Conservation (phyloP, 2,797 vertebrate species). For the Amazona finschi region DNA sequence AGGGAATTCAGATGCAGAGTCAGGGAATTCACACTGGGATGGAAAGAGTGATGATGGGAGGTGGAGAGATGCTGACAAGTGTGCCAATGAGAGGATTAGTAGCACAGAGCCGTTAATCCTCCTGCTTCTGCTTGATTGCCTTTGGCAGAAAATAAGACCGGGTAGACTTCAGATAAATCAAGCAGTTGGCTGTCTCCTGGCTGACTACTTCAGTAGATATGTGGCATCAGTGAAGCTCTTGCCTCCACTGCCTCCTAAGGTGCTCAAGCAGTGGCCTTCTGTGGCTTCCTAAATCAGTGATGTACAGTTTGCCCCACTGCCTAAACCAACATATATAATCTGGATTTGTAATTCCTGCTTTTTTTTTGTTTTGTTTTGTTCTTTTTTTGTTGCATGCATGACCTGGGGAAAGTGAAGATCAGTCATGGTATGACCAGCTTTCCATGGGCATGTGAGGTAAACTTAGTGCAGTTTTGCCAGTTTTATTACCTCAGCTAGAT, state of each 20-base stretch:
- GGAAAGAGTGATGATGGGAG: background rate
- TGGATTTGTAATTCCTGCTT: background rate
- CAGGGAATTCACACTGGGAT: background rate
- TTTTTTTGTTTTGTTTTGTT: background rate
- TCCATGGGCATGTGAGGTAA: background rate
- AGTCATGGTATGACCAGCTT: fast-evolving
- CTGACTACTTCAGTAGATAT: background rate
- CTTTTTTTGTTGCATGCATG: background rate
- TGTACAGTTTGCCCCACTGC: fast-evolving
- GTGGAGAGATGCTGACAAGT: background rate
- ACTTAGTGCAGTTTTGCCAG: background rate
- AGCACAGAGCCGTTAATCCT: background rate
- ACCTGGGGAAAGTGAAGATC: background rate
- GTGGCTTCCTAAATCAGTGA: background rate
- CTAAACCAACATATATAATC: background rate
- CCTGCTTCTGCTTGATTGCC: background rate
- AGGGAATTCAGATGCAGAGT: background rate
- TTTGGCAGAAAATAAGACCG: background rate
- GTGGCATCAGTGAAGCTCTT: background rate
- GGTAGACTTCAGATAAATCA: background rate
- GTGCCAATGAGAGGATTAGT: background rate
- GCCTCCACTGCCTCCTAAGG: background rate
- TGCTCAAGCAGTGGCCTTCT: background rate
- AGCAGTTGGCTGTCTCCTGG: background rate
- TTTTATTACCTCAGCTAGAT: background rate